Evolutionary conservation across 2,113 vertebrate species (phyloP), one percentile per base, ranked within the genome.

Genomic region (Tursiops truncatus): DNA sequence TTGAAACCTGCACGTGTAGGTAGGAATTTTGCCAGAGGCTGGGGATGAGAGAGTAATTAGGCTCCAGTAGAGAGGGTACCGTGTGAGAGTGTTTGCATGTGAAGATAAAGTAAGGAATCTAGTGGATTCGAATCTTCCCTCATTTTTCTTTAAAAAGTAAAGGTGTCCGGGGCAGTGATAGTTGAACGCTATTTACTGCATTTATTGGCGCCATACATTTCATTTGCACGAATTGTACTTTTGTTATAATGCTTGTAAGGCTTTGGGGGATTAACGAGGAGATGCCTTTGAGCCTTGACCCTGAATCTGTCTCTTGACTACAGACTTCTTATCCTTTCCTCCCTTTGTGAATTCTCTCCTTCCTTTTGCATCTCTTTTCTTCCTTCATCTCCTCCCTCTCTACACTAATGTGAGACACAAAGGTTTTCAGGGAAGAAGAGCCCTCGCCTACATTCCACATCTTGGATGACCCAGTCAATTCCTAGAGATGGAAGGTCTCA

Each of bases 181-280:
- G 20, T 10, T n/a, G 41, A 86, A 7, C 28, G 14, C 21, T 11
- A 0, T n/a, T n/a, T 65, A 25, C 5, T 31, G 56, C 31, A 17
- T 8, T 56, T 17, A 12, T 28, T 26, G n/a, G 15, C 12, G 31
- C 65, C 65, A 56, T 23, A 4, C 8, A 25, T 38, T 28, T 58
- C 15, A 12, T 58, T 44, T 85, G 2, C 12, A 4, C 26, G 33
- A 26, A 21, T n/a, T 71, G 28, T 73, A 8, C 56, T 1, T 7
- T 44, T 18, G 10, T 17, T 50, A 5, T 10, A 4, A 41, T 0
- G 50, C 23, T 36, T 0, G 0, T 60, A 2, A 10, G 73, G 1
- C 11, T 71, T 71, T 8, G 14, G 15, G 18, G 36, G 65, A 31
- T 38, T 18, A 5, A 8, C 0, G 17, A 53, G 38, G 26, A 36